phyloP scores from a whole-genome alignment of 2,113 vertebrate genomes.

The Ondatra zibethicus region DNA sequence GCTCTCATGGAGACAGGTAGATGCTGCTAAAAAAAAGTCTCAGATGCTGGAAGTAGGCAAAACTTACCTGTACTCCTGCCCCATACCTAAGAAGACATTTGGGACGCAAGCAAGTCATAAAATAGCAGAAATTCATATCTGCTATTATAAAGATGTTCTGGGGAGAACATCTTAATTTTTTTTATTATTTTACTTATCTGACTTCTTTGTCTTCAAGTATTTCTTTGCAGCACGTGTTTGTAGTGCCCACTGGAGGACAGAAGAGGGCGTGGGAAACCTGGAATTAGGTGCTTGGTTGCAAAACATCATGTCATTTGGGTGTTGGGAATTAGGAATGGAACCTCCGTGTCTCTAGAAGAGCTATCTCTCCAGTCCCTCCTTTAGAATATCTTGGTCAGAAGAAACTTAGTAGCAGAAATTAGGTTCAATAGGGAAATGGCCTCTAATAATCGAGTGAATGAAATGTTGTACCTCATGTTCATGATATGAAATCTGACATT shows the following conservation, averaged over 20 bases:
- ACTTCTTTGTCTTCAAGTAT: neutral
- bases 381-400: neutral
- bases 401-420: slow-evolving; percentile 15
- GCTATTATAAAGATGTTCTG: neutral
- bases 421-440: slow-evolving; percentile 20
- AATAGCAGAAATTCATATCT: slow-evolving; percentile 23
- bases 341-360: neutral
- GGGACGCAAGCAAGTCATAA: neutral
- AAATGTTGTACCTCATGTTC: neutral
- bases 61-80: neutral
- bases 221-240: neutral
- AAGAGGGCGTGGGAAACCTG: neutral
- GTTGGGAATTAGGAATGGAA: neutral
- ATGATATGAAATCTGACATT: neutral
- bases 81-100: slow-evolving; percentile 5
- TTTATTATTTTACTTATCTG: neutral
- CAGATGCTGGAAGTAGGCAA: neutral
- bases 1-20: neutral
- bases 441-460: neutral
- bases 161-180: neutral
- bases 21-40: neutral
- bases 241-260: neutral
- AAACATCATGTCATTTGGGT: neutral
- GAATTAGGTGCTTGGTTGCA: neutral
- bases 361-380: neutral